Base-by-base conservation (phyloP, 2,888 invertebrate species). In the Parnassius orleans region DNA sequence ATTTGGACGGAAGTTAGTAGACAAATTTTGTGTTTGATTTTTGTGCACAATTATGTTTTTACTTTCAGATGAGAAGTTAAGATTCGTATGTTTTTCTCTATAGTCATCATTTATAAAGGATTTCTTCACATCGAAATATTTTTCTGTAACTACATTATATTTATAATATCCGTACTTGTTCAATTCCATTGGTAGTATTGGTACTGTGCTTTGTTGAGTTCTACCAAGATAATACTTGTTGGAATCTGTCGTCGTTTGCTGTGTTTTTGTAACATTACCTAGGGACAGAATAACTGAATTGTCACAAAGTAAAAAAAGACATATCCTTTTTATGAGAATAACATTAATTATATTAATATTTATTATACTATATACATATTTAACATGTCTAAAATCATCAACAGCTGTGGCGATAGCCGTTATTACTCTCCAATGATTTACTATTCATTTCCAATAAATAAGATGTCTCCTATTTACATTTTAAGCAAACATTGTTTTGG, bases 101-200 rank as follows among this genome's bases (percentile, higher is more conserved):
- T 44, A 0, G 2, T 24, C 24, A 46, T 63, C 41, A n/a, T n/a
- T 57, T 33, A 24, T 43, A 41, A 41, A 2, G 41, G 14, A 9
- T 14, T 50, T 15, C 12, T 43, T 42, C 2, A 11, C 15, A 5
- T 53, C 41, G 1, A 41, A 41, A 9, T 52, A 59, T 43, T n/a
- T 42, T 2, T 55, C 59, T 55, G 59, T 56, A 2, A 59, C 46
- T 46, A 63, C 42, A 15, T 63, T 63, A 48, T 63, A 65, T 54
- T 46, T 47, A 14, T 53, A 53, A 11, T 57, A 63, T 46, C 51
- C 52, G 15, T 55, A 51, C 41, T 55, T 43, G 14, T 63, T 55
- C 5, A 52, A 55, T 12, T 53, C 41, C 19, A 46, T 41, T 41
- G 57, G 19, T 10, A 9, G 42, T 43, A 24, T 48, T n/a, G 10